These are phyloP conservation scores for Beaufortia kweichowensis DNA, from an alignment of 2,113 vertebrate genomes.

Conservation along the genomic window DNA sequence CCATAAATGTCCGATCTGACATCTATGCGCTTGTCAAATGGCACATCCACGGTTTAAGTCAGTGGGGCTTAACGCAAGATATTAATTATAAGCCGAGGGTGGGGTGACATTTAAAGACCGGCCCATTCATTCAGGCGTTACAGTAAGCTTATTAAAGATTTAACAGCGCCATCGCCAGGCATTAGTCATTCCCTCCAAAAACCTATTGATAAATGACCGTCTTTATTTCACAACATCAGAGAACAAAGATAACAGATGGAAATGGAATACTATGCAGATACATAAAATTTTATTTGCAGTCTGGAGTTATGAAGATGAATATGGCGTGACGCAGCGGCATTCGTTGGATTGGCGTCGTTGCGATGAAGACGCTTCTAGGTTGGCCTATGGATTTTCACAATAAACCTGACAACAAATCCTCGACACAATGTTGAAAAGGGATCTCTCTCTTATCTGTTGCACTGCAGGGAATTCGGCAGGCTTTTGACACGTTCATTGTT, in stretches of 20 bases:
- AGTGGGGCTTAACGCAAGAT: slow-evolving; percentile 31
- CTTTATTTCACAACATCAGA: slow-evolving; percentile 30
- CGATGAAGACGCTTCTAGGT: too few relatives aligned
- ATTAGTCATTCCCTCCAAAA: slow-evolving; percentile 26
- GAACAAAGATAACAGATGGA: slow-evolving; percentile 23
- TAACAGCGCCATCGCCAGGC: slow-evolving; percentile 15
- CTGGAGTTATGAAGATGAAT: not conserved
- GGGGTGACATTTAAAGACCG: slow-evolving; percentile 45
- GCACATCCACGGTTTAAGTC: slow-evolving; percentile 30
- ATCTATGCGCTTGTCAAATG: slow-evolving; percentile 24
- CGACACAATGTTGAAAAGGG: not conserved
- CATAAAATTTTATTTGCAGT: not conserved
- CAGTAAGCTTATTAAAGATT: slow-evolving; percentile 44
- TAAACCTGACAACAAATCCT: not conserved
- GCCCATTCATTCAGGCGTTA: slow-evolving; percentile 26
- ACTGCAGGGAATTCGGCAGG: slow-evolving; percentile 14
- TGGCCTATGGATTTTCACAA: not conserved
- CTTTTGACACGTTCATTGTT: slow-evolving; percentile 30
- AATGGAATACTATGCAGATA: not conserved
- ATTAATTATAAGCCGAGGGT: slow-evolving; percentile 46
- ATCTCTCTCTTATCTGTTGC: not conserved
- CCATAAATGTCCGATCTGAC: not conserved
- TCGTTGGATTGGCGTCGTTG: not conserved
- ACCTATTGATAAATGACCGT: not conserved
- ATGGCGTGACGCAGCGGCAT: not conserved